These are phyloP conservation scores for Apotomis capreana DNA, from an alignment of 2,888 invertebrate species.

Conservation along the genomic window DNA sequence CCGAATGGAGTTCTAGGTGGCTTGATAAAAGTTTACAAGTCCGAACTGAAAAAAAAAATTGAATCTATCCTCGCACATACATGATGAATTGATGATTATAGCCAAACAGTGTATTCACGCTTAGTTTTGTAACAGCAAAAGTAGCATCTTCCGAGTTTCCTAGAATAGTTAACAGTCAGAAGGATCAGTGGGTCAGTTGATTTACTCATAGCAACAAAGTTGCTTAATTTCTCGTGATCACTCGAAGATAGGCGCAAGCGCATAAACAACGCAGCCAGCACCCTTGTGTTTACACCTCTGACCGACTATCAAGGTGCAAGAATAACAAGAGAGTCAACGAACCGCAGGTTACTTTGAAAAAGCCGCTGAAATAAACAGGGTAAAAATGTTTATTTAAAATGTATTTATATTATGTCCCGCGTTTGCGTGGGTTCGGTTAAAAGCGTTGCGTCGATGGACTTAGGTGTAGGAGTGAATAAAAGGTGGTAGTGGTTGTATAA, in stretches of 20 bases:
- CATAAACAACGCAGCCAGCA: constrained; percentile 47
- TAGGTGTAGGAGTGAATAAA: constrained; percentile 20
- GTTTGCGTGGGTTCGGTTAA: constrained; percentile 37
- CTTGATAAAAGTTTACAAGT: too few species aligned
- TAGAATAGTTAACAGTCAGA: too few species aligned
- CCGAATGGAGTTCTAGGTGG: too few species aligned
- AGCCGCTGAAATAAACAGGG: constrained; percentile 64
- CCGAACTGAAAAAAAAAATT: too few species aligned
- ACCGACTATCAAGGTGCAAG: constrained; percentile 68
- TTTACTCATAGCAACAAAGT: constrained; percentile 1
- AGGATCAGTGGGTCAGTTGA: neutral
- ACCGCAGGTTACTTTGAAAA: constrained; percentile 72
- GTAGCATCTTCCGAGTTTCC: too few species aligned
- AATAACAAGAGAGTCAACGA: constrained; percentile 76
- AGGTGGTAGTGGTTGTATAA: neutral
- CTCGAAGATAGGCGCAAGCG: constrained; percentile 27
- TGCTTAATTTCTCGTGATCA: constrained; percentile 18
- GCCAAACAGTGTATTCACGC: too few species aligned
- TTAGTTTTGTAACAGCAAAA: too few species aligned
- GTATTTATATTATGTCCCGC: constrained; percentile 40
- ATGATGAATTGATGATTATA: too few species aligned
- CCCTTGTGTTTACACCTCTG: constrained; percentile 49
- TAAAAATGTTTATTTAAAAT: constrained; percentile 43
- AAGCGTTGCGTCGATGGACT: constrained; percentile 31
- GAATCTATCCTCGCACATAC: too few species aligned